Evolutionary conservation across 2,797 vertebrate species (phyloP), one percentile per base, ranked within the genome.

Genomic region (Leuciscus waleckii): DNA sequence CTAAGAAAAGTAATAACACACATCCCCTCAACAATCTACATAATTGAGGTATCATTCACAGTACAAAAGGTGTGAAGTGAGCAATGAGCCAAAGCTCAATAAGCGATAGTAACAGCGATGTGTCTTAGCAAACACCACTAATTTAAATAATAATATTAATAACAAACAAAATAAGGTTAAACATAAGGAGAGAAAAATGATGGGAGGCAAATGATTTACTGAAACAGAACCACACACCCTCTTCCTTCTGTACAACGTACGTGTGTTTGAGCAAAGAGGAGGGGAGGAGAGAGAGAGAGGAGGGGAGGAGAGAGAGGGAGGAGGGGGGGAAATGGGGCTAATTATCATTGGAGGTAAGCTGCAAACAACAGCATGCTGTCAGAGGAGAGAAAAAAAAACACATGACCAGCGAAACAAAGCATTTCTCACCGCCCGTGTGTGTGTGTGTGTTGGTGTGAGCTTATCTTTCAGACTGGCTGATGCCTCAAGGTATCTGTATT

Each of bases 321-420:
- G 78, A 39, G 61, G 49, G 32, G 26, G 81, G 79, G 84, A 84
- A 77, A 46, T 67, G 61, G 67, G 70, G 51, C 71, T 84, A 79
- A 88, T 90, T 82, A 82, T 35, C 79, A 88, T 84, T 84, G 43
- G 81, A 88, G 87, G 81, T 83, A 41, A 84, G 73, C 37, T 67
- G 68, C 81, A 88, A 86, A 77, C 41, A 61, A 85, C 68, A 83
- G 71, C 58, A 17, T 14, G 19, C 61, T 70, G 63, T 71, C 70
- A 81, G 10, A 2, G 43, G 41, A 84, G 63, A 61, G 29, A 39
- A 65, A 46, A 41, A 43, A 46, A 70, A 76, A 17, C 71, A 87
- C 61, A 81, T 46, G 84, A 85, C 26, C 84, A 26, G 46, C 51
- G 21, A 81, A 51, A 56, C 54, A 79, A 84, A 79, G 56, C 46